Evolutionary conservation across 1,140 invertebrate species (phyloP).

Genomic region (Nylanderia fulva): DNA sequence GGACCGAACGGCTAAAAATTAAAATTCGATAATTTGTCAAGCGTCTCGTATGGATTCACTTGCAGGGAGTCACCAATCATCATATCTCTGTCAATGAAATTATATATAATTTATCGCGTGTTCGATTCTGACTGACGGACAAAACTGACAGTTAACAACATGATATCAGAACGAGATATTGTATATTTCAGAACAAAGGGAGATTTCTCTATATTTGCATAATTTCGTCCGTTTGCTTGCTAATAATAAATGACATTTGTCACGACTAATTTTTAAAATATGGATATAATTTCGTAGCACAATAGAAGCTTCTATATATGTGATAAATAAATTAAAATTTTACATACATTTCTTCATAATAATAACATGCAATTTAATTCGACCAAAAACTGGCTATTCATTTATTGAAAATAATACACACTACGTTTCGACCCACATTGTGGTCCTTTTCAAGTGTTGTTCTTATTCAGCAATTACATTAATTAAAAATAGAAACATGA

Average conservation of each 20-base stretch:
- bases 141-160: slow-evolving; percentile 2
- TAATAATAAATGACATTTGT: slow-evolving; percentile 21
- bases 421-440: too few species aligned
- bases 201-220: slow-evolving; percentile 1
- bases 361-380: too few species aligned
- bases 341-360: neutral
- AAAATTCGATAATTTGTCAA: neutral
- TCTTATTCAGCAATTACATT: too few species aligned
- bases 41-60: slow-evolving; percentile 9
- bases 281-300: neutral
- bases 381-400: too few species aligned
- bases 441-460: too few species aligned
- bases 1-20: neutral
- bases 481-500: too few species aligned
- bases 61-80: too few species aligned
- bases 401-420: too few species aligned
- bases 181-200: neutral
- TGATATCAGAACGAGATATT: slow-evolving; percentile 11
- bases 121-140: too few species aligned
- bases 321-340: too few species aligned
- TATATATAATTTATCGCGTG: slow-evolving; percentile 15
- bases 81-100: neutral
- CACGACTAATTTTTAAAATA: neutral
- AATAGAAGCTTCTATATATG: too few species aligned
- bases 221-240: slow-evolving; percentile 7